Evolutionary conservation across 2,888 invertebrate species (phyloP), one percentile per base, ranked within the genome.

Genomic region (Adineta ricciae): DNA sequence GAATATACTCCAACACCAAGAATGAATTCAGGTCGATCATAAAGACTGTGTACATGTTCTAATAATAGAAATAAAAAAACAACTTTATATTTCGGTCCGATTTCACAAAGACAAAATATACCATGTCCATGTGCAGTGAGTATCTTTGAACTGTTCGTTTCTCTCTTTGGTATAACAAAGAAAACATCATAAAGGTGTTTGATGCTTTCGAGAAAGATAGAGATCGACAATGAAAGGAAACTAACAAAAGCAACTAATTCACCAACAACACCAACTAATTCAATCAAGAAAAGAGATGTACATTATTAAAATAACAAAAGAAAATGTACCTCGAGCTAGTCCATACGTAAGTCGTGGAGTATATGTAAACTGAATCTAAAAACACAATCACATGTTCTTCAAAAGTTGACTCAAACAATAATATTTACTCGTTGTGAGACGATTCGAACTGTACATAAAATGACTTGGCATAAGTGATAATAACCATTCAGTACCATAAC

Each of bases 221-320:
- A 78, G 41, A 78, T 36, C 11, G 78, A 78, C 41, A 78, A 78
- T 41, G 78, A 78, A 78, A 78, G 1, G 41, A 78, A 78, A 78
- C 78, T 78, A 41, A 78, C 41, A 14, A 78, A 78, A 14, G 78
- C 78, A 78, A 78, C 41, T 78, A 78, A 41, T 78, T 78, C 78
- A n/a, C 78, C 78, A n/a, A 78, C 78, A 41, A 78, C 78, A 41
- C 78, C 78, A 78, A 78, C 78, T 78, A n/a, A 41, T 38, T 7
- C 3, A 73, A 24, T 1, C 7, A 24, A 38, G 1, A 73, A 38
- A 24, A 1, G 41, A 78, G n/a, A n/a, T n/a, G n/a, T n/a, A n/a
- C n/a, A n/a, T n/a, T n/a, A n/a, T n/a, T n/a, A n/a, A n/a, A n/a
- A n/a, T n/a, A n/a, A n/a, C n/a, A n/a, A n/a, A n/a, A n/a, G n/a